Conservation (phyloP, 2,888 invertebrate species). For the Brachyopa scutellaris region DNA sequence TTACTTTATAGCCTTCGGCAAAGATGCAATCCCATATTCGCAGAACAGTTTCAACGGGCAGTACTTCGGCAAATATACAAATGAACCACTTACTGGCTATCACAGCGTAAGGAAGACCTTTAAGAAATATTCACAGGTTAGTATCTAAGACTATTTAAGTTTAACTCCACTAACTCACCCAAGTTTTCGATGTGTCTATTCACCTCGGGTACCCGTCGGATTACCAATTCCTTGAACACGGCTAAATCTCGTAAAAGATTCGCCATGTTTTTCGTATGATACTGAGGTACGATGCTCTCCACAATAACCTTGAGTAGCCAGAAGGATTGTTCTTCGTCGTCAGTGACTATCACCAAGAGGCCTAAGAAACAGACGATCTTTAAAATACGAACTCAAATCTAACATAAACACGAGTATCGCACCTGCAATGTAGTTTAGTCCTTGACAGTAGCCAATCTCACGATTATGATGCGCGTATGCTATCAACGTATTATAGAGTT, state of each 20-base stretch:
- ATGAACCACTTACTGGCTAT: slow-evolving; percentile 98
- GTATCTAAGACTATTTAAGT: neutral
- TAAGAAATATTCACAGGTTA: slow-evolving; percentile 7
- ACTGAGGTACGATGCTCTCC: slow-evolving; percentile 92
- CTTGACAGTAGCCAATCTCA: slow-evolving; percentile 96
- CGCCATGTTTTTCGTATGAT: slow-evolving; percentile 94
- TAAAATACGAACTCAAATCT: neutral
- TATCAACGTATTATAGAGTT: slow-evolving; percentile 92
- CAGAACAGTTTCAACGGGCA: slow-evolving; percentile 96
- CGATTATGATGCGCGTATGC: slow-evolving; percentile 95
- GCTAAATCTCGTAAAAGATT: slow-evolving; percentile 94
- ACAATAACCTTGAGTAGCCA: slow-evolving; percentile 96
- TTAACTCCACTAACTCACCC: slow-evolving; percentile 81
- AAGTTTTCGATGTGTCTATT: slow-evolving; percentile 90
- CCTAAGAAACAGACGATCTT: no score
- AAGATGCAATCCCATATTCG: slow-evolving; percentile 98
- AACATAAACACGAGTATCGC: slow-evolving; percentile 64
- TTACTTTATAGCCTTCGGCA: slow-evolving; percentile 92
- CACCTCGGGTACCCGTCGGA: slow-evolving; percentile 90
- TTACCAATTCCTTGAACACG: slow-evolving; percentile 93
- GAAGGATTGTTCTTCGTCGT: slow-evolving; percentile 95
- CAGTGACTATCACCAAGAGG: slow-evolving; percentile 91
- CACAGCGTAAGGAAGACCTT: slow-evolving; percentile 93
- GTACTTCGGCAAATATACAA: slow-evolving; percentile 95
- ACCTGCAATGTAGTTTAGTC: slow-evolving; percentile 95